Evolutionary conservation across 2,797 vertebrate species (phyloP).

Genomic region (Nasua narica): DNA sequence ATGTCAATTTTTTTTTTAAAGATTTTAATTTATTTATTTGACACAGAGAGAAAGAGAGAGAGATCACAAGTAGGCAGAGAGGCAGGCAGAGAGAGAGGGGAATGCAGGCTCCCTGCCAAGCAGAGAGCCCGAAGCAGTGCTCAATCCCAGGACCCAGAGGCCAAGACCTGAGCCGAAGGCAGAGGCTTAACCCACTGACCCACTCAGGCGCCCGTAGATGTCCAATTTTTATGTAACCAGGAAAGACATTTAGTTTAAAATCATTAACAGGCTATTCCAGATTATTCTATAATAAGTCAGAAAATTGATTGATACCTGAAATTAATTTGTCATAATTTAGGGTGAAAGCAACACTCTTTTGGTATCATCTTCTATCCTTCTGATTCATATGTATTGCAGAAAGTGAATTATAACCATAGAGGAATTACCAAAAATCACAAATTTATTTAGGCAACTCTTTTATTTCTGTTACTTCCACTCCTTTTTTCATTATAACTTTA

Average conservation of each 20-base stretch:
- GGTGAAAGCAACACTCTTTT: neutral
- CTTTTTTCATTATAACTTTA: neutral
- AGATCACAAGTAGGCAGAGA: no score
- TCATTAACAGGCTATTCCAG: neutral
- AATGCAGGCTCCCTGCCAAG: no score
- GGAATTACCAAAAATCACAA: neutral
- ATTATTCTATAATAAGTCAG: neutral
- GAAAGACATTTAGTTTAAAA: neutral
- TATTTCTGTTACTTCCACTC: neutral
- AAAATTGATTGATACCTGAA: neutral
- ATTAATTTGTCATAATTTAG: neutral
- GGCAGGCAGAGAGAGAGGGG: no score
- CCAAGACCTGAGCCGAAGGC: no score
- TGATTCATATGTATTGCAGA: neutral
- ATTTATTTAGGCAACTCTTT: neutral
- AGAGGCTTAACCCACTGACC: no score
- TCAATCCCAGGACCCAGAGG: no score
- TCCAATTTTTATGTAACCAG: neutral
- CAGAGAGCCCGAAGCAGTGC: no score
- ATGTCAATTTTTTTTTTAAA: neutral
- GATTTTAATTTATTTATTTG: no score
- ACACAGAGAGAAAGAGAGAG: no score
- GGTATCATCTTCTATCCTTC: neutral
- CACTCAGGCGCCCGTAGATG: neutral
- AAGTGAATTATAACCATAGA: neutral